Conservation (phyloP, 37 sponge, comb jelly and placozoan species). For the Beroe forskalii region DNA sequence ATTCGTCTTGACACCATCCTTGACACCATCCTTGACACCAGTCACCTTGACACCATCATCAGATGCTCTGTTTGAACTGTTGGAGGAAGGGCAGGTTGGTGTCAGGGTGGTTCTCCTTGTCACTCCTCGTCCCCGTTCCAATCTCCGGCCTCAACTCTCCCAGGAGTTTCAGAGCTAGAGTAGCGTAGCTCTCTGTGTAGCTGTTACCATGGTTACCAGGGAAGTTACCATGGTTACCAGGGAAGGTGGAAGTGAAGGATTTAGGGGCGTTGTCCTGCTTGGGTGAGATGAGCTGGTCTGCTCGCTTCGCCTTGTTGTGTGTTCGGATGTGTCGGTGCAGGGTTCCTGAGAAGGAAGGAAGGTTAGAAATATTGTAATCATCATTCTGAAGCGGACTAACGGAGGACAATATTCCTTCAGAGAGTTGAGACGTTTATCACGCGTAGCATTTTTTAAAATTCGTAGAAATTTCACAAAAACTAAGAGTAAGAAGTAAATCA, state of each 20-base stretch:
- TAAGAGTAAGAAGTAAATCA: too few species aligned
- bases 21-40: too few species aligned
- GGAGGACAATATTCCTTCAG: too few species aligned
- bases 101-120: conserved; percentile 49
- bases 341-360: conserved; percentile 3
- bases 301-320: conserved; percentile 47
- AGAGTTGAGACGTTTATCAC: too few species aligned
- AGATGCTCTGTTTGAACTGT: neutral
- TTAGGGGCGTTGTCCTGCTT: neutral
- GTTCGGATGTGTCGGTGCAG: conserved; percentile 51
- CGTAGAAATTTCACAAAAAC: too few species aligned
- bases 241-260: neutral
- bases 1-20: too few species aligned
- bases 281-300: conserved; percentile 14
- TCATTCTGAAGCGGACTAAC: too few species aligned
- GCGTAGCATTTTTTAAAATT: too few species aligned
- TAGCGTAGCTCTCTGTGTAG: neutral
- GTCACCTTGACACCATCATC: too few species aligned
- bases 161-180: conserved; percentile 38
- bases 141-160: conserved; percentile 34
- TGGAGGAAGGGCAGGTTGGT: neutral
- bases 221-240: conserved; percentile 43
- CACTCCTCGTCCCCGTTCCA: neutral
- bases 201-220: neutral
- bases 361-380: too few species aligned